Base-by-base conservation (phyloP, 2,113 vertebrate species). In the Synodontis membranacea region DNA sequence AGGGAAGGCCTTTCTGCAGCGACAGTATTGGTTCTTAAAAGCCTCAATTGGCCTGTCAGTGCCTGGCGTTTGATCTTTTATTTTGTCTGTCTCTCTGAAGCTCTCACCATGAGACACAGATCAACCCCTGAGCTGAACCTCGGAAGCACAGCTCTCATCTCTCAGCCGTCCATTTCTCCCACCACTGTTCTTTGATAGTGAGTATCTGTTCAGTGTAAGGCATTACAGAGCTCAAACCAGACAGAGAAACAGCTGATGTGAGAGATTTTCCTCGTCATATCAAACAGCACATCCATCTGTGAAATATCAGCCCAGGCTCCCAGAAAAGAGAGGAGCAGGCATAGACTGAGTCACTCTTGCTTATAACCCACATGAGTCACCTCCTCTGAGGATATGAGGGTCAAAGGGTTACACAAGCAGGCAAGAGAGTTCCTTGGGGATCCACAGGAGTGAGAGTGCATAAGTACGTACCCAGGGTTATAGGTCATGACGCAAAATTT, bases 1-100 rank as follows among this genome's bases (percentile, higher is more conserved):
- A 95, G 89, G 89, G 89, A 92, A 89, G 90, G 90, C 92, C 92
- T 91, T 88, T 91, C 87, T 84, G 88, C 89, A 90, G 89, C 84
- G 91, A 80, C 86, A 83, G 91, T 91, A 92, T 92, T 91, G 92
- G 89, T 91, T 90, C 90, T 90, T 84, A 87, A 89, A 87, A 86
- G 72, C 84, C 64, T 79, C 60, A 28, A 62, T 86, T 90, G 89
- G 66, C 87, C 87, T 89, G 91, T 93, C 92, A 92, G 91, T 87
- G 90, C 84, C 87, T 92, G 11, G 85, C 91, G 90, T 91, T 91
- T 91, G 90, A 91, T 92, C 90, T 89, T 92, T 90, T 91, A 90
- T 92, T 78, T 89, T 91, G 82, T 87, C 87, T 82, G 19, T 70
- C 44, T 82, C 89, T 88, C 90, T 88, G 86, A 76, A 82, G 74